Conservation (phyloP, 2,113 vertebrate species). For the Aphelocoma coerulescens region DNA sequence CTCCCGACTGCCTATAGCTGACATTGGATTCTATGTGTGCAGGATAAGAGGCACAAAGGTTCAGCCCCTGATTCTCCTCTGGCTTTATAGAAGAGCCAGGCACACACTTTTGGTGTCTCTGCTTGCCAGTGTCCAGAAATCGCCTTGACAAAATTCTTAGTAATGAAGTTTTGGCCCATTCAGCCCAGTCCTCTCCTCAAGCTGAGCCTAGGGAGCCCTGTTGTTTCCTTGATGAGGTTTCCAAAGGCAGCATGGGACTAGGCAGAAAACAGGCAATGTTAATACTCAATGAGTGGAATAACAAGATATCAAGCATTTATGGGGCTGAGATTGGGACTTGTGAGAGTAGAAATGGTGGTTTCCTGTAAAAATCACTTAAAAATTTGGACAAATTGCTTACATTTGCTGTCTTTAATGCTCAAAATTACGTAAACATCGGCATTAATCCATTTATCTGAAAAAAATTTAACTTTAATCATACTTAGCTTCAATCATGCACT, state of each 20-base stretch:
- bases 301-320: not conserved
- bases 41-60: not conserved
- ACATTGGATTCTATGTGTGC: not conserved
- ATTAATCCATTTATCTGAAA: conserved; percentile 4
- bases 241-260: not conserved
- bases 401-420: not conserved
- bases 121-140: not conserved
- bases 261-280: not conserved
- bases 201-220: not conserved
- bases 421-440: not conserved
- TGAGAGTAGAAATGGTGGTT: not conserved
- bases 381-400: conserved; percentile 20
- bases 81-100: not conserved
- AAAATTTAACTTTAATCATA: conserved; percentile 14
- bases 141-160: not conserved
- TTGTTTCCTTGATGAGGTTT: not conserved
- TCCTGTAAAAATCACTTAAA: not conserved
- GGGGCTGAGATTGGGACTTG: not conserved
- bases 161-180: not conserved
- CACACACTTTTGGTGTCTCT: not conserved
- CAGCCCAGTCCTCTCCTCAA: not conserved
- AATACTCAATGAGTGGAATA: not conserved
- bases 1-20: not conserved
- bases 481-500: not conserved
- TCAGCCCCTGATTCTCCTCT: not conserved